These are phyloP conservation scores for Platycnemis pennipes DNA, from an alignment of 2,888 invertebrate genomes.

Conservation along the genomic window DNA sequence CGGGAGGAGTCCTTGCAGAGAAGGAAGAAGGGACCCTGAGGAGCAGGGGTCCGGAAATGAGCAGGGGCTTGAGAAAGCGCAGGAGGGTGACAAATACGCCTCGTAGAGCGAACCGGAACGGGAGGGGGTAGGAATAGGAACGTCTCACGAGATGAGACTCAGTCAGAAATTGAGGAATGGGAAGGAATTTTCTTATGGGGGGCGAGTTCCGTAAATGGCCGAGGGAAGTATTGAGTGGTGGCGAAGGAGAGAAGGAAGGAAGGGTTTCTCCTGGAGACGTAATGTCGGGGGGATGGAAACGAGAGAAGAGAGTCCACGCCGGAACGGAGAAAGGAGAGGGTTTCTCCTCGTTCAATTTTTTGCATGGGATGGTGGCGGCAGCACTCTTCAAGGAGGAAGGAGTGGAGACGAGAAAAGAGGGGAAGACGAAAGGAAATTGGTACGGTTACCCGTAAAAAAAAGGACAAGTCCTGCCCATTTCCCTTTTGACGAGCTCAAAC, in stretches of 20 bases:
- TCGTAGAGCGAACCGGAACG: neutral
- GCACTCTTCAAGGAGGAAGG: neutral
- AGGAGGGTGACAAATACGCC: constrained; percentile 17
- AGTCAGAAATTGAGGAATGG: constrained; percentile 1
- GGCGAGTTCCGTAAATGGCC: neutral
- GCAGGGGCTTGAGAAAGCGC: neutral
- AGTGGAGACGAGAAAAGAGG: neutral
- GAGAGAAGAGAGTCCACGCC: neutral
- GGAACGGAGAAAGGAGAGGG: neutral
- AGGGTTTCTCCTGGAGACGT: neutral
- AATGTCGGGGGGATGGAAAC: neutral
- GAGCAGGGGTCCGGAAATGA: neutral
- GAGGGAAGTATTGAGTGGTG: neutral
- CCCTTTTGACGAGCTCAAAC: constrained; percentile 53
- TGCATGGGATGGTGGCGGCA: neutral
- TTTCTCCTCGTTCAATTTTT: neutral
- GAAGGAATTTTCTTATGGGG: neutral
- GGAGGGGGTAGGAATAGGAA: neutral
- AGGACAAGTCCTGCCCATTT: neutral
- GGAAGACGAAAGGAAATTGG: constrained; percentile 57
- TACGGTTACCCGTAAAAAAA: constrained; percentile 48
- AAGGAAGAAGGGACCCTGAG: neutral
- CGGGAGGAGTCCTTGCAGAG: neutral
- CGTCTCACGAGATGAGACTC: neutral
- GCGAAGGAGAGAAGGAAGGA: neutral